Evolutionary conservation across 2,888 invertebrate species (phyloP).

Genomic region (Plebejus anna): DNA sequence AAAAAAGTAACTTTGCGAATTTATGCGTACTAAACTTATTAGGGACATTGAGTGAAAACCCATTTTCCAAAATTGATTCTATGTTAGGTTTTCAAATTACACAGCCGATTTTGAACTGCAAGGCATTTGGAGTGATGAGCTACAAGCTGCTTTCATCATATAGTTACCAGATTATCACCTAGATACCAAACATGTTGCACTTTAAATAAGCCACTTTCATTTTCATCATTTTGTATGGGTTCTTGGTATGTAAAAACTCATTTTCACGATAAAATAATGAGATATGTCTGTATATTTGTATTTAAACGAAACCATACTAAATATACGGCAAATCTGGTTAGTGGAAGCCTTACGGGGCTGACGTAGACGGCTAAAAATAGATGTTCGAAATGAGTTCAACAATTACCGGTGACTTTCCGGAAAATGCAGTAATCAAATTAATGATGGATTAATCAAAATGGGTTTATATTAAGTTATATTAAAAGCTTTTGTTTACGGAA

Average conservation of each 20-base stretch:
- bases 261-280: conserved; percentile 23
- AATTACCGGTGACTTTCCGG: conserved; percentile 1
- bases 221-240: not conserved
- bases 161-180: not conserved
- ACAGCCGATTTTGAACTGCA: too few species aligned
- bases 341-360: conserved; percentile 28
- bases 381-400: conserved; percentile 4
- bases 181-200: not conserved
- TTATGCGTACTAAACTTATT: too few species aligned
- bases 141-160: not conserved
- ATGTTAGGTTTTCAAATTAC: too few species aligned
- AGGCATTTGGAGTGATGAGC: too few species aligned
- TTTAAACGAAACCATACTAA: conserved; percentile 26
- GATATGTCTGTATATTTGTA: conserved; percentile 22
- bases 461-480: not conserved
- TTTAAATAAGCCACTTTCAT: conserved; percentile 9
- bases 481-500: not conserved
- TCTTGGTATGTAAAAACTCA: conserved; percentile 17
- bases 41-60: too few species aligned
- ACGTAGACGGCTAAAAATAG: conserved; percentile 29
- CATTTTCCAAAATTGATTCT: too few species aligned
- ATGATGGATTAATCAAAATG: not conserved
- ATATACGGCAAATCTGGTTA: conserved; percentile 29
- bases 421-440: conserved; percentile 12
- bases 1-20: too few species aligned